A percentile compares a stretch with the other conserved stretches of the same genome.
Evolutionary conservation across 2,888 invertebrate genomes (phyloP).

Genomic region (Craniophora ligustri): DNA sequence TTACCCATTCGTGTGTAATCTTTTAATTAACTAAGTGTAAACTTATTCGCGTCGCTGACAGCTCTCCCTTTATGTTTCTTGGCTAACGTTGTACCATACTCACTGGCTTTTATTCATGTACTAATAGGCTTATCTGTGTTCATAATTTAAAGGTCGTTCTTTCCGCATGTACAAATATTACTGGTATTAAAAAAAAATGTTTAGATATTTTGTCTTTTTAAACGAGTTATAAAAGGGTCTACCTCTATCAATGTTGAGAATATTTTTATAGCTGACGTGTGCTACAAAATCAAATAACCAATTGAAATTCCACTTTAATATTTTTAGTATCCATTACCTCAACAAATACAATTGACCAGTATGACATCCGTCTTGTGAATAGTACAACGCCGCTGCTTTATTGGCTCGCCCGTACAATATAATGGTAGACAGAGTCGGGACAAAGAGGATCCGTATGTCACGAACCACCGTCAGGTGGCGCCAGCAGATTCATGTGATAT

Average conservation of each 20-base stretch:
- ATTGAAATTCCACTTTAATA: slow-evolving; percentile 10
- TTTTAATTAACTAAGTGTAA: slow-evolving; percentile 85
- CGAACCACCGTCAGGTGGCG: slow-evolving; percentile 70
- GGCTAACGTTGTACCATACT: slow-evolving; percentile 35
- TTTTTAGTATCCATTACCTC: slow-evolving; percentile 39
- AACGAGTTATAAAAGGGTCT: too few species aligned
- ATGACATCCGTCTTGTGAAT: slow-evolving; percentile 54
- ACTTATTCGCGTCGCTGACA: slow-evolving; percentile 73
- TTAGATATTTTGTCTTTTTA: too few species aligned
- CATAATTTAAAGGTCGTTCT: slow-evolving; percentile 21
- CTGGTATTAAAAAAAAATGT: background rate
- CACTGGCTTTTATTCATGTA: slow-evolving; percentile 37
- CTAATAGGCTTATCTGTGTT: slow-evolving; percentile 22
- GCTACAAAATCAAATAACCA: background rate
- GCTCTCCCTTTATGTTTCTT: slow-evolving; percentile 61
- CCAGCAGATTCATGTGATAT: slow-evolving; percentile 73
- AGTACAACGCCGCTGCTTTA: slow-evolving; percentile 52
- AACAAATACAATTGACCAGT: slow-evolving; percentile 40
- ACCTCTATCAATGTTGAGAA: too few species aligned
- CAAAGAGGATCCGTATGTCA: slow-evolving; percentile 79
- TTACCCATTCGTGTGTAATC: slow-evolving; percentile 84
- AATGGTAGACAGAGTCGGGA: slow-evolving; percentile 55
- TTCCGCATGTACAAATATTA: slow-evolving; percentile 3
- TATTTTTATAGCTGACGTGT: too few species aligned
- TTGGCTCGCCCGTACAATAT: slow-evolving; percentile 60